These are phyloP conservation scores for Ceyx melanurus DNA, from an alignment of 2,113 vertebrate genomes.

Conservation along the genomic window DNA sequence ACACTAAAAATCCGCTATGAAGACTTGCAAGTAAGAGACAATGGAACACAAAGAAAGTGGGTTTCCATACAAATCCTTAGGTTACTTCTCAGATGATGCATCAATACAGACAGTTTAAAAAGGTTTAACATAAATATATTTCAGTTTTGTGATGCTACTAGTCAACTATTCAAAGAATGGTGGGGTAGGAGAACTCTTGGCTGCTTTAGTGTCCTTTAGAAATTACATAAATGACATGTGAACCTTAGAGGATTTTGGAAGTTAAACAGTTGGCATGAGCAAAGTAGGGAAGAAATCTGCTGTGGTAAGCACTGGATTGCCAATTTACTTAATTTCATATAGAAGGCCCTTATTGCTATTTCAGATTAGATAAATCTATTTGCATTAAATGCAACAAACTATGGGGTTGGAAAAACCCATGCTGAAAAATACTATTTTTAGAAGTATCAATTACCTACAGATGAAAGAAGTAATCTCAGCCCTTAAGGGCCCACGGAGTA, in stretches of 20 bases:
- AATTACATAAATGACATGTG: not conserved
- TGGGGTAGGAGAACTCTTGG: not conserved
- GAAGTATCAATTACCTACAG: not conserved
- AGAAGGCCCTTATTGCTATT: not conserved
- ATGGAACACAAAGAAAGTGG: not conserved
- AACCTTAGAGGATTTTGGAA: not conserved
- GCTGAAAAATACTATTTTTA: not conserved
- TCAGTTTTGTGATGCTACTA: not conserved
- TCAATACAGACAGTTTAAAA: conserved; percentile 10
- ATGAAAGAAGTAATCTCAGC: not conserved
- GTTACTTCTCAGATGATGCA: conserved; percentile 2
- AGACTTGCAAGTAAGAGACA: conserved; percentile 11
- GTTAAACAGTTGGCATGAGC: not conserved
- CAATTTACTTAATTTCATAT: not conserved
- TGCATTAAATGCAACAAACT: not conserved
- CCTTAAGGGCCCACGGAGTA: not conserved
- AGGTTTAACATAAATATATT: conserved; percentile 25
- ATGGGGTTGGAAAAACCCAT: not conserved
- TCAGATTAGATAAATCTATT: not conserved
- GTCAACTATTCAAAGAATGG: not conserved
- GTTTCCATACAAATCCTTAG: not conserved
- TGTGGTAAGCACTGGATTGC: not conserved
- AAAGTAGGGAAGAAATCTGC: not conserved
- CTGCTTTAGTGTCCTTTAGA: not conserved
- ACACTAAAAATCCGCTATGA: conserved; percentile 17